Conservation (phyloP, 92 coral and sea anemone genomes). For the Umimayanthus chanpuru region DNA sequence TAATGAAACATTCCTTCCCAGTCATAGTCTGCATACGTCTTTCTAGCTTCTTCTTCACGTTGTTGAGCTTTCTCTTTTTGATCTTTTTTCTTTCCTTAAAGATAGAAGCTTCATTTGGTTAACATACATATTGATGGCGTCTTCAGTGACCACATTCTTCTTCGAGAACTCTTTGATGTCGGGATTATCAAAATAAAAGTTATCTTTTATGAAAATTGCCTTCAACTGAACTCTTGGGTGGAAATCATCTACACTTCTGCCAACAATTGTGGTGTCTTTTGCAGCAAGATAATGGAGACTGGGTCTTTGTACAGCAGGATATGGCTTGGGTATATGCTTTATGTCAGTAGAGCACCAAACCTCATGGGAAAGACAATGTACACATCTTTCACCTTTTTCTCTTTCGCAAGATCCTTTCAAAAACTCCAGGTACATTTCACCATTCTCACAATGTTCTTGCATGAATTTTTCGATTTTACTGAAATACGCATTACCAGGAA, state of each 20-base stretch:
- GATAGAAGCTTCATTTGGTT: too few relatives aligned
- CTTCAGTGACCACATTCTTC: too few relatives aligned
- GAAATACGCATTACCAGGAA: conserved; percentile 54
- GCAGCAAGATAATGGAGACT: conserved; percentile 56
- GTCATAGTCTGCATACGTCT: too few relatives aligned
- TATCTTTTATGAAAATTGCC: conserved; percentile 6
- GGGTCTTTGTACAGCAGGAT: conserved; percentile 57
- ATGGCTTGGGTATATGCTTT: conserved; percentile 38
- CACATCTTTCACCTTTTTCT: conserved; percentile 28
- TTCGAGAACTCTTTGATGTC: too few relatives aligned
- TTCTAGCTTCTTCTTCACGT: too few relatives aligned
- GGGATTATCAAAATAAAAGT: too few relatives aligned
- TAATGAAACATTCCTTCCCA: too few relatives aligned
- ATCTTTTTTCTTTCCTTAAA: too few relatives aligned
- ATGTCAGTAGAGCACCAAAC: conserved; percentile 48
- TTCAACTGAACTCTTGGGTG: conserved; percentile 55
- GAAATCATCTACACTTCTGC: conserved; percentile 52
- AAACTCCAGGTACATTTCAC: conserved; percentile 60
- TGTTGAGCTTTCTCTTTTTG: too few relatives aligned
- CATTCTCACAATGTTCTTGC: conserved; percentile 53
- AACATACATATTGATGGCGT: too few relatives aligned
- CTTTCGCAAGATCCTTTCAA: conserved; percentile 54
- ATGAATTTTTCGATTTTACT: conserved; percentile 45
- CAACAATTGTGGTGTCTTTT: conserved; percentile 46
- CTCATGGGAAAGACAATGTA: conserved; percentile 48